Evolutionary conservation across 1,140 invertebrate species (phyloP).

Genomic region (Triops cancriformis): DNA sequence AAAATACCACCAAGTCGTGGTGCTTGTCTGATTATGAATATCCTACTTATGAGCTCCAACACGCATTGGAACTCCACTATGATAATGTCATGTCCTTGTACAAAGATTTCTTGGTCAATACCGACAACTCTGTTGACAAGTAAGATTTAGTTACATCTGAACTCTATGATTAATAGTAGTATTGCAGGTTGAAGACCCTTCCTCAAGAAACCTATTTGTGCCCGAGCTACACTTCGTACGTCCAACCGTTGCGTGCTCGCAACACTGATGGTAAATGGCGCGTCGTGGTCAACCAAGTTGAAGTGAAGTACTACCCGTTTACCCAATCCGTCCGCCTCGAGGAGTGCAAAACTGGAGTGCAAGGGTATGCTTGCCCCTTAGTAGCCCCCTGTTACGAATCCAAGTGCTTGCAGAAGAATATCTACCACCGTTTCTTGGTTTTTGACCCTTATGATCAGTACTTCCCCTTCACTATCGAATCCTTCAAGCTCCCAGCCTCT

Average conservation of each 20-base stretch:
- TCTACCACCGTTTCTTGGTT: conserved; percentile 34
- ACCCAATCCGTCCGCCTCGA: conserved; percentile 35
- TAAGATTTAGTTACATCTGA: neutral
- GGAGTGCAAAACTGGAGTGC: conserved; percentile 31
- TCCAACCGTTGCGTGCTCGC: conserved; percentile 34
- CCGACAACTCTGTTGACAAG: conserved; percentile 32
- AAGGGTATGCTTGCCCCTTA: conserved; percentile 32
- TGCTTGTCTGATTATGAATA: conserved; percentile 34
- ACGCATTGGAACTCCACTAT: conserved; percentile 31
- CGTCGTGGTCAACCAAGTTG: conserved; percentile 35
- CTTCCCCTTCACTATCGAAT: conserved; percentile 34
- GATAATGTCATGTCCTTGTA: conserved; percentile 32
- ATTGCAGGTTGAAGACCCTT: conserved; percentile 29
- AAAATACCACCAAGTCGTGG: conserved; percentile 34
- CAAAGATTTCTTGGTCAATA: conserved; percentile 32
- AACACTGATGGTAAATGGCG: conserved; percentile 36
- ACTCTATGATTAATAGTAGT: neutral
- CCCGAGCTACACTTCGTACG: conserved; percentile 30
- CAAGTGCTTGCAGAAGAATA: conserved; percentile 35
- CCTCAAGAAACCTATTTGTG: conserved; percentile 34
- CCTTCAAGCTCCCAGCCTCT: conserved; percentile 34
- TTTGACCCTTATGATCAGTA: conserved; percentile 35
- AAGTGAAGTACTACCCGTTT: conserved; percentile 33
- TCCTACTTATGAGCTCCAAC: conserved; percentile 31
- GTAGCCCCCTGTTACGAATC: conserved; percentile 34